Percentiles rank a stretch among this genome's conserved stretches.
Evolutionary conservation across 1,140 invertebrate genomes (phyloP).

Genomic region (Ditylenchus dipsaci): DNA sequence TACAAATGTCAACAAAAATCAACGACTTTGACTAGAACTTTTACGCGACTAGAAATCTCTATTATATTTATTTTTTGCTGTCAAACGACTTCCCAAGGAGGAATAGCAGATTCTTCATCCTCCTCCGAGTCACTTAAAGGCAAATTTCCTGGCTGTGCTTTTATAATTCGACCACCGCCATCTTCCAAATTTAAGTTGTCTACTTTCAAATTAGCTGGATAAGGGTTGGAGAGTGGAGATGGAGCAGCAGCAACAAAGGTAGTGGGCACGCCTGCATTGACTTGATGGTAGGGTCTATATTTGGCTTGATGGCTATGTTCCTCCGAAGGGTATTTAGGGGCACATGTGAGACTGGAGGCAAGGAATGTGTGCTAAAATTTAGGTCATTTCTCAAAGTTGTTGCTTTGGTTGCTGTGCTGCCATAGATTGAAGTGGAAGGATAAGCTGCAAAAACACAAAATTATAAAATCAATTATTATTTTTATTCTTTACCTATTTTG

Average conservation of each 20-base stretch:
- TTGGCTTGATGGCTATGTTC: not conserved
- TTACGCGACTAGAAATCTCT: too few species aligned
- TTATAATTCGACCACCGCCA: not conserved
- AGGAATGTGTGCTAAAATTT: constrained; percentile 8
- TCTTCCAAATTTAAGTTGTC: not conserved
- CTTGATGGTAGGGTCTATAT: not conserved
- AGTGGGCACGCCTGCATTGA: too few species aligned
- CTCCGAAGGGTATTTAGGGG: not conserved
- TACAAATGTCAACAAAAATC: too few species aligned
- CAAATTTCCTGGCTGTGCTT: constrained; percentile 1
- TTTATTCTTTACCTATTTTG: constrained; percentile 1
- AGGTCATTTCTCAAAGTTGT: not conserved
- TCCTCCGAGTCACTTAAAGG: constrained; percentile 8
- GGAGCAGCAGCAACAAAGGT: not conserved
- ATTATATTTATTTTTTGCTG: not conserved
- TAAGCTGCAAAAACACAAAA: not conserved
- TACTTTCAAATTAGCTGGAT: too few species aligned
- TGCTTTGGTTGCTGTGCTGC: not conserved
- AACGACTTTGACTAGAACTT: too few species aligned
- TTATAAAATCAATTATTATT: too few species aligned
- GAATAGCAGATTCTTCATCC: not conserved
- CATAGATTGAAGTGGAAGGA: not conserved
- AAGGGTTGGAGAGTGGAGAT: too few species aligned
- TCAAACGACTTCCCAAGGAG: not conserved
- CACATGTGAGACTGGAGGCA: constrained; percentile 4